Evolutionary conservation across 1,140 invertebrate genomes (phyloP).

Genomic region (Gryllus bimaculatus): DNA sequence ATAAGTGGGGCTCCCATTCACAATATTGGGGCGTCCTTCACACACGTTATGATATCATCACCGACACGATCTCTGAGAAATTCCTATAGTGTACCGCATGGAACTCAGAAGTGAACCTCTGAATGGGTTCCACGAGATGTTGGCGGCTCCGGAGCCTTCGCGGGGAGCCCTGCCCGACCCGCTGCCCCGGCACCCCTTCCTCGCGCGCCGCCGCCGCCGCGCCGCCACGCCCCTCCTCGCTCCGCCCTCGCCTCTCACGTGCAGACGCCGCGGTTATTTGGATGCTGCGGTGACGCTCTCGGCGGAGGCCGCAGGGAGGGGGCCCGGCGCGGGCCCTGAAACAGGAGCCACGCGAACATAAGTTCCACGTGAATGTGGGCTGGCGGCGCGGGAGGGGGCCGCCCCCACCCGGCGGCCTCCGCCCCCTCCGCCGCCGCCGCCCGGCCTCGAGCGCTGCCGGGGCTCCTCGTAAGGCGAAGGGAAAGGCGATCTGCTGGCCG

Average conservation of each 20-base stretch:
- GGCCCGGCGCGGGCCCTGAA: background rate
- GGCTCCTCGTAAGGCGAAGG: conserved; percentile 14
- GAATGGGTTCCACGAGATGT: no score
- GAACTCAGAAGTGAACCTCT: no score
- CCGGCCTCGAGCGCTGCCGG: background rate
- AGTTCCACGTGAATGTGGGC: conserved; percentile 7
- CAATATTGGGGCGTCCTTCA: no score
- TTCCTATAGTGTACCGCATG: no score
- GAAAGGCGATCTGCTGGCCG: conserved; percentile 15
- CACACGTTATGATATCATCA: no score
- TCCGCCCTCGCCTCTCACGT: background rate
- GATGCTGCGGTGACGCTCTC: background rate
- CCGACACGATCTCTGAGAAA: no score
- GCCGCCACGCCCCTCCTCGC: no score
- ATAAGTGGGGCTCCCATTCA: no score
- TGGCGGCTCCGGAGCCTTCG: no score
- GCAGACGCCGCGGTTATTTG: background rate
- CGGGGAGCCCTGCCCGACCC: no score
- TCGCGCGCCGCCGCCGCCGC: background rate
- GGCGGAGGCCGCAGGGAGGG: background rate
- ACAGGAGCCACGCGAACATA: conserved; percentile 15
- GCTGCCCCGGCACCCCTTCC: background rate
- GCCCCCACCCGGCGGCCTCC: conserved; percentile 2
- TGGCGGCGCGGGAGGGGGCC: conserved; percentile 10
- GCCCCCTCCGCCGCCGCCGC: background rate